Base-by-base conservation (phyloP, 2,888 invertebrate species). In the Celastrina argiolus region DNA sequence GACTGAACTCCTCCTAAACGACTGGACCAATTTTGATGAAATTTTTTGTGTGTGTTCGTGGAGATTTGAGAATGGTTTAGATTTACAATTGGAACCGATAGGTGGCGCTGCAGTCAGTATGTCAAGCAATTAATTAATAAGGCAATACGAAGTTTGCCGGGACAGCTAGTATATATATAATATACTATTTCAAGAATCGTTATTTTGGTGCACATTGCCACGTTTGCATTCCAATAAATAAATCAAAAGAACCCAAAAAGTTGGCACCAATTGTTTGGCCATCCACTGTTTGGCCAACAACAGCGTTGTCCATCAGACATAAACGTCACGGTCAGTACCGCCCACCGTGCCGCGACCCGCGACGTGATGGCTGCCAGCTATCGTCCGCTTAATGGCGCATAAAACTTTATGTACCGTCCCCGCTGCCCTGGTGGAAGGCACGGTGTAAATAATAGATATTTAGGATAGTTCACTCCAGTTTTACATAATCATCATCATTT, bases 371-470 rank as follows among this genome's bases (percentile, higher is more conserved):
- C 64, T 59, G 63, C 69, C 70, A 70, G 70, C 72, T 72, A 71
- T 71, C 68, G 69, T 65, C 67, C 63, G 65, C 58, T 65, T 74
- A 72, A 73, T 69, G 68, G 67, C 64, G 56, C 69, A 70, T 74
- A 74, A 73, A 74, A 71, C 66, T 74, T 74, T 74, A 59, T 36
- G 34, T 72, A 72, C 67, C 65, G 69, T 39, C 71, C 63, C 70
- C 65, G 66, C n/a, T n/a, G n/a, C n/a, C n/a, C n/a, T 68, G 8
- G 59, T 18, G 59, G 59, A 16, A 10, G 16, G 59, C 18, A 16
- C 16, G 16, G 59, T 34, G 34, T 59, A 59, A 59, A 59, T 59
- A 59, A 59, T 59, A 59, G 59, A 34, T 59, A 59, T 59, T 59
- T 59, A 59, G 36, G 59, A 59, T 59, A n/a, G n/a, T n/a, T n/a